Evolutionary conservation across 2,797 vertebrate genomes (phyloP).

Genomic region (Myripristis murdjan): DNA sequence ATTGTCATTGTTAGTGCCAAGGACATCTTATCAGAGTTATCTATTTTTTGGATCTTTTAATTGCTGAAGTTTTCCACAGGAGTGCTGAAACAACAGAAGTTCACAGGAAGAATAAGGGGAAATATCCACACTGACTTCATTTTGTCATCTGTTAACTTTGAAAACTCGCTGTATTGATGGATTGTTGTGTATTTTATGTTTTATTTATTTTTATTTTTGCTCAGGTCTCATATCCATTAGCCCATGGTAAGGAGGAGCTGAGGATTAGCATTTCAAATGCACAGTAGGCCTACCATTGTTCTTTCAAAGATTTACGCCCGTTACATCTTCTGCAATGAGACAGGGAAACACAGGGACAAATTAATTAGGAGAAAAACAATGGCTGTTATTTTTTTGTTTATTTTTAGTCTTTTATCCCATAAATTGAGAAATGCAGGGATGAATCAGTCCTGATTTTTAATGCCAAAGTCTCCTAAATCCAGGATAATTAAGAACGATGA

Average conservation of each 20-base stretch:
- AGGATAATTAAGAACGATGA: constrained; percentile 40
- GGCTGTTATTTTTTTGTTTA: too few species aligned
- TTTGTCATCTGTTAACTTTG: constrained; percentile 64
- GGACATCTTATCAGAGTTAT: constrained; percentile 83
- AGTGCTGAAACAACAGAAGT: constrained; percentile 80
- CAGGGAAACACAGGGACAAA: too few species aligned
- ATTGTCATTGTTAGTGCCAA: constrained; percentile 81
- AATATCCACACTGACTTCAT: constrained; percentile 40
- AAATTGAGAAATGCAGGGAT: constrained; percentile 28
- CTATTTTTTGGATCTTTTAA: constrained; percentile 80
- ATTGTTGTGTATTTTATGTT: constrained; percentile 4
- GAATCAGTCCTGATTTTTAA: constrained; percentile 21
- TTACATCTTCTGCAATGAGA: background rate
- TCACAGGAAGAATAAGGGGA: constrained; percentile 55
- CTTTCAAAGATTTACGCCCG: background rate
- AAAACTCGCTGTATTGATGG: constrained; percentile 33
- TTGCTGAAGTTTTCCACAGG: constrained; percentile 71
- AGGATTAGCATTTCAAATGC: background rate
- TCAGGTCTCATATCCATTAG: background rate
- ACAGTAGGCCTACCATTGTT: too few species aligned
- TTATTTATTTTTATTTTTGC: background rate
- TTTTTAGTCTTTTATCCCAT: too few species aligned
- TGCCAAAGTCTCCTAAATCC: constrained; percentile 22
- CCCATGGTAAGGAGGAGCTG: background rate
- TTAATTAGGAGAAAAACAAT: too few species aligned